Percentiles rank a stretch among this genome's conserved stretches.
phyloP scores from a whole-genome alignment of 2,797 vertebrate genomes.

The Sorex maritimensis region DNA sequence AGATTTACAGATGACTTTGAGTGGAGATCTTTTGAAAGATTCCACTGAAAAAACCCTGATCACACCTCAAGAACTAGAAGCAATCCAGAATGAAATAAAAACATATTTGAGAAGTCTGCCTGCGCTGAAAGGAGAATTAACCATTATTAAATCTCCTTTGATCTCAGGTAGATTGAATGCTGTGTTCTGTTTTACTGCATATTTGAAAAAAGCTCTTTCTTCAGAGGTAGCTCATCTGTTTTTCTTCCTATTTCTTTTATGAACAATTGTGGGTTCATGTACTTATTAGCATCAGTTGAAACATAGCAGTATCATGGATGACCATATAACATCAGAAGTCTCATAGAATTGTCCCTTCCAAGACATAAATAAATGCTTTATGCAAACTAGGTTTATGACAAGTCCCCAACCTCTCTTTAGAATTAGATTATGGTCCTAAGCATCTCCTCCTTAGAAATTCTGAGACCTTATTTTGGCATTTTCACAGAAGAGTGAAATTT shows the following conservation, averaged over 20 bases:
- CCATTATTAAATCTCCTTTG: conserved; percentile 91
- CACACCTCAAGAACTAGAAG: conserved; percentile 67
- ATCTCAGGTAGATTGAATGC: conserved; percentile 93
- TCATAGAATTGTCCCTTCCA: conserved; percentile 28
- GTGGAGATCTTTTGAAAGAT: conserved; percentile 70
- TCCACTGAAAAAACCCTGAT: conserved; percentile 69
- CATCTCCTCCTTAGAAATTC: conserved; percentile 61
- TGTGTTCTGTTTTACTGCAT: not conserved
- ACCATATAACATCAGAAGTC: not conserved
- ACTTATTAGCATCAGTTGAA: conserved; percentile 33
- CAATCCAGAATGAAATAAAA: conserved; percentile 89
- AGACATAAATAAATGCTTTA: conserved; percentile 32
- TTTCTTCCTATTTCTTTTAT: not conserved
- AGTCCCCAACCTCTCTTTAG: conserved; percentile 23
- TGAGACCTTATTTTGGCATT: conserved; percentile 40
- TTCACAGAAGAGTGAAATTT: conserved; percentile 61
- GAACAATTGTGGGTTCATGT: not conserved
- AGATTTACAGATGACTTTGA: conserved; percentile 74
- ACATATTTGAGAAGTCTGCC: conserved; percentile 93
- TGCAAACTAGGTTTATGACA: conserved; percentile 55
- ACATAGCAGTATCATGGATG: not conserved
- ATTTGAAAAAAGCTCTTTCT: conserved; percentile 40
- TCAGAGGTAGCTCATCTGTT: not conserved
- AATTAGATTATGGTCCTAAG: conserved; percentile 27
- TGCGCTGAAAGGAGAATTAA: conserved; percentile 91